These are phyloP conservation scores for Encarsia formosa DNA, from an alignment of 2,888 invertebrate species.

Conservation along the genomic window DNA sequence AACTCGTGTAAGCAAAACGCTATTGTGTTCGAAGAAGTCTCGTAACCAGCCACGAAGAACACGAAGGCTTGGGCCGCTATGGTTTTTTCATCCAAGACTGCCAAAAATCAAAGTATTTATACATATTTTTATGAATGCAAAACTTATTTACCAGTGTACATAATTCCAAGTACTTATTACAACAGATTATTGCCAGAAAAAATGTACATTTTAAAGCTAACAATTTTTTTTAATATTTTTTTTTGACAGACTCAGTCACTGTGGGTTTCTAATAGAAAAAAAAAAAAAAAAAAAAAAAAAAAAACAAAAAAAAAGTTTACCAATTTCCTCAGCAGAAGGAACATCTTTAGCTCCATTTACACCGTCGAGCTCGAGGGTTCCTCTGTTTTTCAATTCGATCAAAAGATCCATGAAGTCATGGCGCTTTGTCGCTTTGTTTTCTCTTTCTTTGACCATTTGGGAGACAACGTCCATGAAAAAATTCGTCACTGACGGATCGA, in stretches of 20 bases:
- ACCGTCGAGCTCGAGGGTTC: conserved; percentile 11
- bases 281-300: too few relatives aligned
- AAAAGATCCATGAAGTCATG: conserved; percentile 50
- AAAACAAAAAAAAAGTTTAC: too few relatives aligned
- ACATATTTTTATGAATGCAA: background rate
- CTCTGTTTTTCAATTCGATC: conserved; percentile 43
- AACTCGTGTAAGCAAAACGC: conserved; percentile 47
- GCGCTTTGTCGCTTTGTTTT: conserved; percentile 37
- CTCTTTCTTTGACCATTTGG: conserved; percentile 44
- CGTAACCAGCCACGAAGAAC: conserved; percentile 48
- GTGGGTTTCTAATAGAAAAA: too few relatives aligned
- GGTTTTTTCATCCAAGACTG: conserved; percentile 42
- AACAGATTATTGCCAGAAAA: too few relatives aligned
- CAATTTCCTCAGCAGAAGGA: conserved; percentile 8
- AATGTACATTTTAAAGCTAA: too few relatives aligned
- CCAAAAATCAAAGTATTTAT: background rate
- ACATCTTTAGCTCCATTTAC: background rate
- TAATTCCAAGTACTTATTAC: too few relatives aligned
- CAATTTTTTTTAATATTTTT: too few relatives aligned
- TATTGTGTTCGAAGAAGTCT: conserved; percentile 47
- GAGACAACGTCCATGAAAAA: conserved; percentile 47
- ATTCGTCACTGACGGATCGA: conserved; percentile 39
- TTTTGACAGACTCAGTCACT: too few relatives aligned
- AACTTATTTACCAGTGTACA: background rate
- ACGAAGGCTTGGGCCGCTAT: conserved; percentile 49